Percentiles rank a stretch among this genome's conserved stretches.
Evolutionary conservation across 2,113 vertebrate genomes (phyloP).

Genomic region (Buteo buteo): DNA sequence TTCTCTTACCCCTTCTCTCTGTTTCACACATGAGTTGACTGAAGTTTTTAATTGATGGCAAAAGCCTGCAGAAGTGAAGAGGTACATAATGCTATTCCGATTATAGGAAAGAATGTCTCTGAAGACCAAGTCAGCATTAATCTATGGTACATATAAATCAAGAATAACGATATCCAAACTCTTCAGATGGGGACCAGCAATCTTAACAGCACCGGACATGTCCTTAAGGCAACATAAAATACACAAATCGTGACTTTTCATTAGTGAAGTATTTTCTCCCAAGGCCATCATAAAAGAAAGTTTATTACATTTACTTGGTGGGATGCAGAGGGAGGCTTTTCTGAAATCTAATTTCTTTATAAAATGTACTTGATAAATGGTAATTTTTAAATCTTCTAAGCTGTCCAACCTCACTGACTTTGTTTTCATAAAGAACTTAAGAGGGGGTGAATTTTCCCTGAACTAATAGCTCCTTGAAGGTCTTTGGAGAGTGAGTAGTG

Average conservation of each 20-base stretch:
- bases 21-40: not conserved
- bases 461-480: not conserved
- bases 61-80: not conserved
- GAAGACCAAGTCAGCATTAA: not conserved
- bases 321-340: not conserved
- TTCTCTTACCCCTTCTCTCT: not conserved
- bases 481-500: not conserved
- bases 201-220: not conserved
- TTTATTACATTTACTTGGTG: not conserved
- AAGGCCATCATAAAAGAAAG: not conserved
- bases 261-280: slow-evolving; percentile 29
- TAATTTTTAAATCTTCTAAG: slow-evolving; percentile 3
- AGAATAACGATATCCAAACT: not conserved
- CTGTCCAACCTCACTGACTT: not conserved
- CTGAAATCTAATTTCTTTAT: slow-evolving; percentile 9
- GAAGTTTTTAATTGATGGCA: not conserved
- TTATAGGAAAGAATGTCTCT: not conserved
- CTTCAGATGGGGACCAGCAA: not conserved
- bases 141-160: slow-evolving; percentile 18
- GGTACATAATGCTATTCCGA: not conserved
- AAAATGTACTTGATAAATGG: not conserved
- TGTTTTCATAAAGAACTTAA: slow-evolving; percentile 19
- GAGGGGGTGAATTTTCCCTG: not conserved
- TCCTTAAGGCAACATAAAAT: slow-evolving; percentile 30
- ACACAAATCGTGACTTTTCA: slow-evolving; percentile 10